A percentile compares a stretch with the other conserved stretches of the same genome.
These are phyloP conservation scores for Sinocyclocheilus rhinocerous DNA, from an alignment of 2,113 vertebrate genomes.

Conservation along the genomic window DNA sequence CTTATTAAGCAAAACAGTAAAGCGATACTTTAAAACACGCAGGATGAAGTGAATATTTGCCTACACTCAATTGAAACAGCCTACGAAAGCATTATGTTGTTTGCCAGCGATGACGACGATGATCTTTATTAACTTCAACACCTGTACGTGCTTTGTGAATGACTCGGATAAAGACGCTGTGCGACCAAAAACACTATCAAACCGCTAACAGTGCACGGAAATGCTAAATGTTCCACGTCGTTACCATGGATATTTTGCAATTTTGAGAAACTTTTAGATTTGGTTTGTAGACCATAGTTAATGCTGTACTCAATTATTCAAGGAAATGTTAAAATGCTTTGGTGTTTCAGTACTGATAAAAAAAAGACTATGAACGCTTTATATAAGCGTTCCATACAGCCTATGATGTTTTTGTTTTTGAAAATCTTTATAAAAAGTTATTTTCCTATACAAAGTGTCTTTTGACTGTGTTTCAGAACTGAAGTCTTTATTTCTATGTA, in stretches of 20 bases:
- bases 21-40: too few relatives aligned
- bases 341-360: background rate
- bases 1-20: too few relatives aligned
- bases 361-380: background rate
- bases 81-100: too few relatives aligned
- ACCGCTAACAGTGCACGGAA: too few relatives aligned
- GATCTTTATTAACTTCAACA: too few relatives aligned
- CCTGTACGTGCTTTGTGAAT: too few relatives aligned
- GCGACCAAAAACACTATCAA: too few relatives aligned
- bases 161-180: too few relatives aligned
- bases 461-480: background rate
- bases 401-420: background rate
- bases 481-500: background rate
- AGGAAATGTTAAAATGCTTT: background rate
- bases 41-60: too few relatives aligned
- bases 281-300: background rate
- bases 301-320: background rate
- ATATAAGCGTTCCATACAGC: background rate
- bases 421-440: background rate
- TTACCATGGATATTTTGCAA: background rate
- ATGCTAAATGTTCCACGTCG: too few relatives aligned
- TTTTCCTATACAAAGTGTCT: background rate
- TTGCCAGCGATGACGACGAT: too few relatives aligned
- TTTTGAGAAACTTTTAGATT: background rate
- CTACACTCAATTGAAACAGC: too few relatives aligned